Evolutionary conservation across 2,113 vertebrate species (phyloP).

Genomic region (Chionodraco myersi): DNA sequence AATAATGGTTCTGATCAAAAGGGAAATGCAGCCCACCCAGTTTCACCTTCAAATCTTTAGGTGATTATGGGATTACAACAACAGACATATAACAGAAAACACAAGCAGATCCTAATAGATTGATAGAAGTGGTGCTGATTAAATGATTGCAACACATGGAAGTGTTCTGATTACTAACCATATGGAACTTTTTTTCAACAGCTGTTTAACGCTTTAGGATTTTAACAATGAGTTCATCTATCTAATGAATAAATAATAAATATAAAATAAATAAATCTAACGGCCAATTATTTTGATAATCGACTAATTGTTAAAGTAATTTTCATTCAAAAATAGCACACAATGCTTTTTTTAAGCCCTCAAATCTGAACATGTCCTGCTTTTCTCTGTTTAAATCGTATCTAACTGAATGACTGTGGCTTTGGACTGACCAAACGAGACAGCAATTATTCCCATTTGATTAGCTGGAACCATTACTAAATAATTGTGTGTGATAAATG

Average conservation of each 20-base stretch:
- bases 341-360: too few species aligned
- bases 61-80: not conserved
- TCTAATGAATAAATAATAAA: too few species aligned
- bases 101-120: not conserved
- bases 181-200: not conserved
- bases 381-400: too few species aligned
- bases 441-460: not conserved
- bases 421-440: too few species aligned
- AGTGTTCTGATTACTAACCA: conserved; percentile 49
- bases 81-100: not conserved
- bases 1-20: conserved; percentile 33
- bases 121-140: not conserved
- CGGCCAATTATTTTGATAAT: not conserved
- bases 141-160: conserved; percentile 19
- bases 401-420: too few species aligned
- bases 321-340: too few species aligned
- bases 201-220: not conserved
- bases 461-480: not conserved
- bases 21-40: conserved; percentile 47
- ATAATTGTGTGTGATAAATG: not conserved
- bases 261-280: not conserved
- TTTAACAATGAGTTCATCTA: not conserved
- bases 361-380: too few species aligned
- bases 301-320: too few species aligned
- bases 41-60: conserved; percentile 8